Base-by-base conservation (phyloP, 2,888 invertebrate genomes). In the Sesia apiformis region DNA sequence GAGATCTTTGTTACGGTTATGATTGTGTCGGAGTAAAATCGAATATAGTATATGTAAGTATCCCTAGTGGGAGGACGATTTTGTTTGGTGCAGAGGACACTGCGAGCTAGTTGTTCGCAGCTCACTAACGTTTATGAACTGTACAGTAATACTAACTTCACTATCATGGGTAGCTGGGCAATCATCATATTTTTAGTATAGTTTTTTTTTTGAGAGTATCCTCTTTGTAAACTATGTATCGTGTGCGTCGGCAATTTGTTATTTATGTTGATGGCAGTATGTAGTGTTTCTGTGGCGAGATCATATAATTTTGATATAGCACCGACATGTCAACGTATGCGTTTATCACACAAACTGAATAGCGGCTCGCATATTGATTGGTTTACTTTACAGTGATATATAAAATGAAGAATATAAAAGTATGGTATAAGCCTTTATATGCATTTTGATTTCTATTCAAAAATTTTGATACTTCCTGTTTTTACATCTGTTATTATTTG, bases 61-160 rank as follows among this genome's bases (percentile, higher is more conserved):
- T 23, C 23, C 23, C 23, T 23, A 23, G 23, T 1, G 70, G 73
- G 72, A 65, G 63, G 57, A 67, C 66, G 72, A 64, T 65, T 70
- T 72, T 65, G 64, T 8, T 49, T 49, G 66, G 70, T 67, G 64
- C 61, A 67, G 61, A 60, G 60, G 69, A 69, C 66, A 66, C 73
- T 74, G 70, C 68, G 61, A 67, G 74, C 78, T 76, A 81, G 77
- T 76, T 76, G 85, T 72, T 72, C 74, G 78, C 81, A 76, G 77
- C 70, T 75, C 66, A 70, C 74, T 81, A 76, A 83, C 76, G 63
- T 76, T 39, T 52, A 69, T 79, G 74, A 77, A 78, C 69, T 85
- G 85, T 86, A 85, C 87, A 86, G 85, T 86, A 84, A 78, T 81
- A 87, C 85, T 85, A 85, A 87, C 81, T 84, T 83, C 85, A 83